Evolutionary conservation across 2,113 vertebrate species (phyloP).

Genomic region (Coreoperca whiteheadi): DNA sequence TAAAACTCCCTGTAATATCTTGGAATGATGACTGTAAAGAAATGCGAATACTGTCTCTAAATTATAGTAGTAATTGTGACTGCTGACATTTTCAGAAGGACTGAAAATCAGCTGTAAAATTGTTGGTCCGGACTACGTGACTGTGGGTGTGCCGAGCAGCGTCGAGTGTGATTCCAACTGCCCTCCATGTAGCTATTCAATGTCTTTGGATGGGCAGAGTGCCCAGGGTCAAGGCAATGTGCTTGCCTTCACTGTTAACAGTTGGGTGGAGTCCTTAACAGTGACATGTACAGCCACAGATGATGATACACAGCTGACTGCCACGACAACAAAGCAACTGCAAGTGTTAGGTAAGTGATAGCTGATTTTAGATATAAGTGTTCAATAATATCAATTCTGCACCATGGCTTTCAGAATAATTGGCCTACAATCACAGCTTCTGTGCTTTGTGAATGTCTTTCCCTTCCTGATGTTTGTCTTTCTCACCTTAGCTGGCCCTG

Average conservation of each 20-base stretch:
- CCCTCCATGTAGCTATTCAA: constrained; percentile 45
- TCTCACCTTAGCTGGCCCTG: constrained; percentile 48
- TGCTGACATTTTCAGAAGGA: constrained; percentile 43
- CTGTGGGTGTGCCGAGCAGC: constrained; percentile 66
- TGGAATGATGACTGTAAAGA: not conserved
- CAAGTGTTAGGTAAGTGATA: constrained; percentile 60
- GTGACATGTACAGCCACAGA: constrained; percentile 55
- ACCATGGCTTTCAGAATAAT: not conserved
- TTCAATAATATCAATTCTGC: not conserved
- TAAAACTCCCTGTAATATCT: not conserved
- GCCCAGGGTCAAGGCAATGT: constrained; percentile 27
- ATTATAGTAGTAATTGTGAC: not conserved
- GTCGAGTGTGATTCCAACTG: constrained; percentile 39
- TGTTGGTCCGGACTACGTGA: constrained; percentile 55
- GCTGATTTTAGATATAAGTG: not conserved
- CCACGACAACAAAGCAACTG: constrained; percentile 35
- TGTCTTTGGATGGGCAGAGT: constrained; percentile 35
- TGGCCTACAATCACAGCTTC: not conserved
- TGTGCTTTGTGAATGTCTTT: not conserved
- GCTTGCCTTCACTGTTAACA: constrained; percentile 47
- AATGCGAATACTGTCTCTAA: not conserved
- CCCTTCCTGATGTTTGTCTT: not conserved
- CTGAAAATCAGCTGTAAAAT: constrained; percentile 14
- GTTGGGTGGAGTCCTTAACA: constrained; percentile 39
- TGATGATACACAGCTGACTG: rapidly evolving